Base-by-base conservation (phyloP, 2,113 vertebrate genomes). In the Dromiciops gliroides region DNA sequence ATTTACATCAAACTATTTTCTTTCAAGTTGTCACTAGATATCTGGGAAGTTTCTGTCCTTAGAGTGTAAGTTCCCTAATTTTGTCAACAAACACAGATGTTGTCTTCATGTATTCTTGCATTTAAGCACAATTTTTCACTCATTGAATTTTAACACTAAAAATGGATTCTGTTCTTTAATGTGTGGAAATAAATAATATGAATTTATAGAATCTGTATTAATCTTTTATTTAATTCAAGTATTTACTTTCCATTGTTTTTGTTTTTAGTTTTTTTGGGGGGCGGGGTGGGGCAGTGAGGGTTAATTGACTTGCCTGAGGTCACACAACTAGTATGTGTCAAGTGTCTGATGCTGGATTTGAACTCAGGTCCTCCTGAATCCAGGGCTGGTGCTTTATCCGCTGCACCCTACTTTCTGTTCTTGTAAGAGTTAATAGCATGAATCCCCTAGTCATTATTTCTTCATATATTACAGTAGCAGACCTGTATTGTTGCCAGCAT, bases 221-320 rank as follows among this genome's bases (percentile, higher is more conserved):
- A 89, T 93, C 14, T 93, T 94, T 94, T 95, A 47, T 93, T 94
- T 94, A 95, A 14, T 31, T 60, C 56, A 60, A 94, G 47, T 89
- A 89, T n/a, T 95, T 22, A 16, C 53, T 56, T 53, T 25, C 52
- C 25, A 24, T n/a, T n/a, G n/a, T n/a, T n/a, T n/a, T n/a, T n/a
- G n/a, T n/a, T n/a, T n/a, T n/a, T n/a, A n/a, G n/a, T n/a, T n/a
- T n/a, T n/a, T n/a, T n/a, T n/a, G n/a, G n/a, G n/a, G n/a, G n/a
- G n/a, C n/a, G n/a, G n/a, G n/a, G n/a, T n/a, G n/a, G n/a, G n/a
- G n/a, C n/a, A n/a, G n/a, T n/a, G n/a, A n/a, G n/a, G n/a, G n/a
- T n/a, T n/a, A n/a, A n/a, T n/a, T n/a, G n/a, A n/a, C n/a, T n/a
- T n/a, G n/a, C n/a, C n/a, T n/a, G n/a, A n/a, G n/a, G n/a, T n/a